Conservation (phyloP, 92 coral and sea anemone genomes). For the Epizoanthus scotinus region DNA sequence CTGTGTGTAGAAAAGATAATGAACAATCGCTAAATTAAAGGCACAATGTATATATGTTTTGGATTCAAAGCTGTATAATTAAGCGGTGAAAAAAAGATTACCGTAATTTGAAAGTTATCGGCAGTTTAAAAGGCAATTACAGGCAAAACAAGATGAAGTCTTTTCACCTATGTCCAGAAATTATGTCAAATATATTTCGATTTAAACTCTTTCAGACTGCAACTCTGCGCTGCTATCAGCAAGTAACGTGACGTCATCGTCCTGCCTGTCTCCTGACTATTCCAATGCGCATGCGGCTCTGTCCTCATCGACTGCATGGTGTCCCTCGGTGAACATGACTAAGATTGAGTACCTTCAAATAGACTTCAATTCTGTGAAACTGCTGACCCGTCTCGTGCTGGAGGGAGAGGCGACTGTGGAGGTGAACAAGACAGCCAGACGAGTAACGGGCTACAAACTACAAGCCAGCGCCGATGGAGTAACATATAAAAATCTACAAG, state of each 20-base stretch:
- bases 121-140: too few species aligned
- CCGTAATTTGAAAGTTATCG: too few species aligned
- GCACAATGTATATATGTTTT: too few species aligned
- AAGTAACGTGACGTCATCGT: conserved; percentile 71
- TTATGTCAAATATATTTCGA: too few species aligned
- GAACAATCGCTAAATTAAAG: too few species aligned
- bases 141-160: too few species aligned
- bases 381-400: conserved; percentile 42
- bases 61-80: too few species aligned
- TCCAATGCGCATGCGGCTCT: conserved; percentile 63
- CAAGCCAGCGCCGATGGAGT: conserved; percentile 59
- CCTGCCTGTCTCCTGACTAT: conserved; percentile 55
- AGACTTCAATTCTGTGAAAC: conserved; percentile 44
- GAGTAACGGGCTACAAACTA: conserved; percentile 64
- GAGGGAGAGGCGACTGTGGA: conserved; percentile 66
- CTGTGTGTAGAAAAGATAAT: too few species aligned
- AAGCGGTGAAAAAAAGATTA: too few species aligned
- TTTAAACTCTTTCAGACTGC: conserved; percentile 40
- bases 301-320: conserved; percentile 67
- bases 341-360: conserved; percentile 42
- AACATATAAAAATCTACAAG: conserved; percentile 45
- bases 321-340: conserved; percentile 49
- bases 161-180: too few species aligned
- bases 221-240: conserved; percentile 44
- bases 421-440: conserved; percentile 64